phyloP scores from a whole-genome alignment of 2,888 invertebrate species.

The Nezara viridula region DNA sequence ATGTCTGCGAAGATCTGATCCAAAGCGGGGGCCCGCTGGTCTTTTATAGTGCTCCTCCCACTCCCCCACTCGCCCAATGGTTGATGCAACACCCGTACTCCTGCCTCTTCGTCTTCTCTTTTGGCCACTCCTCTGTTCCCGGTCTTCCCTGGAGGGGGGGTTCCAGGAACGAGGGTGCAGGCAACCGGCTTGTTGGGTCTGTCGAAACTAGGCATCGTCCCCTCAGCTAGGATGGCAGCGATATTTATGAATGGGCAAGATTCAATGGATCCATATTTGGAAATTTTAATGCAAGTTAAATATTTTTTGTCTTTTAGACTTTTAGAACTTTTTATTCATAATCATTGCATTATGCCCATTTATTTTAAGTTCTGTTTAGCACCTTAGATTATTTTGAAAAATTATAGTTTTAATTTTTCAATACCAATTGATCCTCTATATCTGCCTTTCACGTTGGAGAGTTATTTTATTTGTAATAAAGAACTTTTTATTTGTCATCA shows the following conservation, averaged over 20 bases:
- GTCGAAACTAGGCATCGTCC: not conserved
- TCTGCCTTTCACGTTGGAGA: not conserved
- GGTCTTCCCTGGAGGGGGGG: not conserved
- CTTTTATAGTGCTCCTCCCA: not conserved
- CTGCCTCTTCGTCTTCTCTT: not conserved
- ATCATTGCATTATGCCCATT: too few relatives aligned
- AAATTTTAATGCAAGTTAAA: not conserved
- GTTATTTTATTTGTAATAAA: too few relatives aligned
- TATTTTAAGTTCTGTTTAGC: not conserved
- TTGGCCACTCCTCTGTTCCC: slow-evolving; percentile 24
- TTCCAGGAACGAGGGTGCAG: slow-evolving; percentile 3
- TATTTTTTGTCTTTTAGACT: not conserved
- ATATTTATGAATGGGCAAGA: not conserved
- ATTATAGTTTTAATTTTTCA: not conserved
- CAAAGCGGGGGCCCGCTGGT: not conserved
- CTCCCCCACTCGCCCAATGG: not conserved
- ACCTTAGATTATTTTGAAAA: not conserved
- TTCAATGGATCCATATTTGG: not conserved
- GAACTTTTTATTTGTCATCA: too few relatives aligned
- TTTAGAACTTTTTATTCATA: too few relatives aligned
- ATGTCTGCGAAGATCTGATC: slow-evolving; percentile 16
- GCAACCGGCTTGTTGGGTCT: not conserved
- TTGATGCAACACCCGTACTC: slow-evolving; percentile 2
- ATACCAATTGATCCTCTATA: not conserved
- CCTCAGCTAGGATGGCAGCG: not conserved